Evolutionary conservation across 2,888 invertebrate species (phyloP), one percentile per base, ranked within the genome.

Genomic region (Agrotis exclamationis): DNA sequence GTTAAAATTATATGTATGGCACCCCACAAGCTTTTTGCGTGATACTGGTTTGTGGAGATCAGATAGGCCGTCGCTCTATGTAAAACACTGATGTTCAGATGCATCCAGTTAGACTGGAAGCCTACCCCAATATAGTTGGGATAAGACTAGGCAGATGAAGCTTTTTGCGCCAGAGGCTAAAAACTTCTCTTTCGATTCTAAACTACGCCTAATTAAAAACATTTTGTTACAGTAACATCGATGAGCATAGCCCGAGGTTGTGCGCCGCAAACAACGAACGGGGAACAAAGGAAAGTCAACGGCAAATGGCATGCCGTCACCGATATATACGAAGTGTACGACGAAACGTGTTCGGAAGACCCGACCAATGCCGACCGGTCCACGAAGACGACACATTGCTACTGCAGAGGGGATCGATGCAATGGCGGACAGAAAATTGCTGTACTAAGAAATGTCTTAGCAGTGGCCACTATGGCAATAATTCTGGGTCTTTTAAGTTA

Each of bases 321-420:
- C 51, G 94, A 96, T 62, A 96, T 98, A 22, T 97, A 97, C 86
- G 97, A 97, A 84, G 97, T 97, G 0, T 98, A 98, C 89, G 89
- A 95, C 14, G 97, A 97, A 84, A 97, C 97, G 1, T 98, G 98
- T 88, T 91, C 92, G 28, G 96, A 97, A 24, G 97, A 97, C 82
- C 96, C 97, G 60, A 96, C 95, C 76, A 97, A 97, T 11, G 78
- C 72, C 3, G 95, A 96, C n/a, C 94, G 97, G 18, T 93, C 96
- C 2, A 96, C 97, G 2, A 96, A 95, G 50, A 96, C 97, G 0
- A 92, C 97, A 74, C 97, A 97, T 86, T 98, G 98, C 88, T 98
- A 98, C 89, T 98, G 98, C 87, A 96, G 97, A 63, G 97, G 97
- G 1, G 96, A 97, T 84, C 92, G 97, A 48, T 98, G 98, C 88